Percentiles rank a stretch among this genome's conserved stretches.
These are phyloP conservation scores for Semotilus atromaculatus DNA, from an alignment of 2,797 vertebrate species.

Conservation along the genomic window DNA sequence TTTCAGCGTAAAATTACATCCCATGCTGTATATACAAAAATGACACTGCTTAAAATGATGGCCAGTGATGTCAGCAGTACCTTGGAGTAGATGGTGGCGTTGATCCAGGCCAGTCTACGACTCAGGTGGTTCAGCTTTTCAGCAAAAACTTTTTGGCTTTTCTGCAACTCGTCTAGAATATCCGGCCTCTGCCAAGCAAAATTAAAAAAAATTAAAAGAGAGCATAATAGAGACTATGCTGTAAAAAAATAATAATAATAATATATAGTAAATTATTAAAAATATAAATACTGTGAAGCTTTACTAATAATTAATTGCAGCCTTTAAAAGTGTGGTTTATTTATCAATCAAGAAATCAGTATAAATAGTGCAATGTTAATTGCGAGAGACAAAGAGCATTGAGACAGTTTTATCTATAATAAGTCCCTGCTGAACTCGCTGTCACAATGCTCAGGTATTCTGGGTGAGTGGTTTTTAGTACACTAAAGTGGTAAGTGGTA, in stretches of 20 bases:
- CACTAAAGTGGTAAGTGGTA: too few relatives aligned
- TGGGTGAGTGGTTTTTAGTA: too few relatives aligned
- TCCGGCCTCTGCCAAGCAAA: conserved; percentile 83
- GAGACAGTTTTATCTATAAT: too few relatives aligned
- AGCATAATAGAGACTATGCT: not conserved
- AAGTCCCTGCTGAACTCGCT: too few relatives aligned
- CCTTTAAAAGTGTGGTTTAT: not conserved
- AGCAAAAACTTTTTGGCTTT: conserved; percentile 95
- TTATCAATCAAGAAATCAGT: not conserved
- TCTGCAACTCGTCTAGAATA: conserved; percentile 90
- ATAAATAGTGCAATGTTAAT: not conserved
- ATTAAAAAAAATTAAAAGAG: not conserved
- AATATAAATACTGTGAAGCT: not conserved
- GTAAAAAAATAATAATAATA: too few relatives aligned
- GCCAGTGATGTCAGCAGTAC: conserved; percentile 67
- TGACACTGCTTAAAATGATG: not conserved
- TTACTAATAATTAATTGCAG: not conserved
- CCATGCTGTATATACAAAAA: not conserved
- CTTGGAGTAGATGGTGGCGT: conserved; percentile 97
- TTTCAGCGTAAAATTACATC: not conserved
- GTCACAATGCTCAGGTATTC: too few relatives aligned
- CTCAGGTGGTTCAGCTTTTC: conserved; percentile 98
- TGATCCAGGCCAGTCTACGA: conserved; percentile 96
- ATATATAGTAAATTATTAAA: not conserved
- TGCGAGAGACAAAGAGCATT: not conserved